Conservation (phyloP, 1,140 invertebrate species). For the Macrobrachium nipponense region DNA sequence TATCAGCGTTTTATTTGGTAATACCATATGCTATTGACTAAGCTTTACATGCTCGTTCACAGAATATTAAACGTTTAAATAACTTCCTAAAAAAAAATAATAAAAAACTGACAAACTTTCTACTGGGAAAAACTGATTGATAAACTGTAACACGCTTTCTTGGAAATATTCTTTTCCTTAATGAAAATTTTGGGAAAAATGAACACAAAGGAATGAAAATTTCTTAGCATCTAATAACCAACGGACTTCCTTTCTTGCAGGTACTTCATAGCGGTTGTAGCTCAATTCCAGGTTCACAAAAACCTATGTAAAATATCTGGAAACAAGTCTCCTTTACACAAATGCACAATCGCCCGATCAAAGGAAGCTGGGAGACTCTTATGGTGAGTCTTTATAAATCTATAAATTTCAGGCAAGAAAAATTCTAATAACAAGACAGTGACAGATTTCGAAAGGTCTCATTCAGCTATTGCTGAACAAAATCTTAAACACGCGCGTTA, state of each 20-base stretch:
- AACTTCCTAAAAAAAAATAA: too few relatives aligned
- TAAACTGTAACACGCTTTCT: too few relatives aligned
- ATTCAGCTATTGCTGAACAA: too few relatives aligned
- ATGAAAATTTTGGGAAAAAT: background rate
- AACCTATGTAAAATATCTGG: constrained; percentile 15
- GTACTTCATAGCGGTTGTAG: constrained; percentile 41
- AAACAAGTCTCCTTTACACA: background rate
- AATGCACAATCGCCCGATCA: constrained; percentile 9
- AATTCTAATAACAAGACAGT: background rate
- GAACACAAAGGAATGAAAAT: background rate
- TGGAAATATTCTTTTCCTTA: background rate
- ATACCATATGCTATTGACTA: too few relatives aligned
- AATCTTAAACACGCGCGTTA: too few relatives aligned
- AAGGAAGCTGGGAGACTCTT: constrained; percentile 1
- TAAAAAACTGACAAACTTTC: too few relatives aligned
- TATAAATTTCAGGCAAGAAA: background rate
- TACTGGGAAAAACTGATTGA: too few relatives aligned
- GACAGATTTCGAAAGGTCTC: too few relatives aligned
- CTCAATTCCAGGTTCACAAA: constrained; percentile 35
- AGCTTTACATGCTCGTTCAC: too few relatives aligned
- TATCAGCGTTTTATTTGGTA: too few relatives aligned
- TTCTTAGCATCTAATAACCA: background rate
- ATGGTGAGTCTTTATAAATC: constrained; percentile 18
- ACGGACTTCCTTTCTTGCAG: background rate
- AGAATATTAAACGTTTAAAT: too few relatives aligned